Conservation (phyloP, 53 echinoderm and acorn worm species). For the Echinometra lucunter region DNA sequence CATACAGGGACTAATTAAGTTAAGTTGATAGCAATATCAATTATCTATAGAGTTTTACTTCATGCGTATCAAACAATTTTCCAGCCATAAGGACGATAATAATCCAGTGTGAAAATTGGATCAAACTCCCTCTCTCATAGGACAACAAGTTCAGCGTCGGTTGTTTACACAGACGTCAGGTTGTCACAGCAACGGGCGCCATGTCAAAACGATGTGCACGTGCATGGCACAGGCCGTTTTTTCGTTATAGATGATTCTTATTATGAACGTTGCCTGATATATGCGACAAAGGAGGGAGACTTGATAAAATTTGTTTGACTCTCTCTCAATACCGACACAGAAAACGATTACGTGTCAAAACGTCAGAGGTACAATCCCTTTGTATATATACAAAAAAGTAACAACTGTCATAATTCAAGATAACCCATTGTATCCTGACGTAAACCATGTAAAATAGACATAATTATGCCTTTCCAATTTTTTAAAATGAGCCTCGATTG, state of each 20-base stretch:
- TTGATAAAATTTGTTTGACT: background rate
- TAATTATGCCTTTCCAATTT: no score
- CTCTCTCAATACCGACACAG: background rate
- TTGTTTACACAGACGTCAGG: background rate
- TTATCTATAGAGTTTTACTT: background rate
- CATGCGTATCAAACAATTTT: background rate
- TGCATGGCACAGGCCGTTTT: background rate
- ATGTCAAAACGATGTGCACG: background rate
- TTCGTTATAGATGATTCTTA: background rate
- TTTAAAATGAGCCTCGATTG: no score
- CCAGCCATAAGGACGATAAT: background rate
- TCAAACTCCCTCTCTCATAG: background rate
- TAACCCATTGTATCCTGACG: no score
- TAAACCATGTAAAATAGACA: no score
- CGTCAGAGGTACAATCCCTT: background rate
- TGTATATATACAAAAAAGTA: background rate
- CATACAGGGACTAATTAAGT: background rate
- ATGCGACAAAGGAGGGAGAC: no score
- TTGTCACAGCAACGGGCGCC: background rate
- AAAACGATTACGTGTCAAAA: no score
- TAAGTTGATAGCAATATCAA: conserved; percentile 8
- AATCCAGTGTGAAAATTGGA: background rate
- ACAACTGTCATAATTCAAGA: no score
- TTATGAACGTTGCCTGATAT: no score
- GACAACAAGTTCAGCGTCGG: background rate